Percentiles rank a stretch among this genome's conserved stretches.
phyloP scores from a whole-genome alignment of 2,888 invertebrate genomes.

The Leptopterna dolabrata region DNA sequence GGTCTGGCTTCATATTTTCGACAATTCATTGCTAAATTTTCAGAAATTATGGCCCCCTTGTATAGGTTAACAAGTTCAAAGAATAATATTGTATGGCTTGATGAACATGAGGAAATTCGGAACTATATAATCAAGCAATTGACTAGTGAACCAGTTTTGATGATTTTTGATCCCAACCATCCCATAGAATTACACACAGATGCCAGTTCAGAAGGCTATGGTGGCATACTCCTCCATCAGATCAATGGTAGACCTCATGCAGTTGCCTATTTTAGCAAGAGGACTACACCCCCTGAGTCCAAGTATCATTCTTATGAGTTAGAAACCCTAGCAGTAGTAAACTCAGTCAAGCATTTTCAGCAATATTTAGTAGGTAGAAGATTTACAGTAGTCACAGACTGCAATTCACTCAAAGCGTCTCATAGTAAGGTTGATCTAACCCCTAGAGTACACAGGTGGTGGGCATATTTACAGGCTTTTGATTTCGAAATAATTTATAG shows the following conservation, averaged over 20 bases:
- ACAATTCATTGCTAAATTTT: slow-evolving; percentile 13
- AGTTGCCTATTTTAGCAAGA: too few species aligned
- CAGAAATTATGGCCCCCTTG: slow-evolving; percentile 14
- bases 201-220: too few species aligned
- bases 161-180: too few species aligned
- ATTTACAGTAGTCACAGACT: too few species aligned
- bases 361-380: not conserved
- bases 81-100: not conserved
- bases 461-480: too few species aligned
- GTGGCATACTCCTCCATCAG: not conserved
- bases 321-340: not conserved
- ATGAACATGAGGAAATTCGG: not conserved
- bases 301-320: too few species aligned
- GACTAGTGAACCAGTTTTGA: too few species aligned
- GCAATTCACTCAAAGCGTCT: too few species aligned
- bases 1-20: slow-evolving; percentile 24
- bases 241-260: not conserved
- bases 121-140: not conserved
- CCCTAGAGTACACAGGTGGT: not conserved
- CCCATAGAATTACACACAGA: too few species aligned
- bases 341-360: not conserved
- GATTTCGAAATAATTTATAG: too few species aligned
- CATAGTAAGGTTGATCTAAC: too few species aligned
- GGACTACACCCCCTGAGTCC: not conserved
- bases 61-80: too few species aligned